Conservation (phyloP, 2,113 vertebrate species). For the Cynoglossus semilaevis region DNA sequence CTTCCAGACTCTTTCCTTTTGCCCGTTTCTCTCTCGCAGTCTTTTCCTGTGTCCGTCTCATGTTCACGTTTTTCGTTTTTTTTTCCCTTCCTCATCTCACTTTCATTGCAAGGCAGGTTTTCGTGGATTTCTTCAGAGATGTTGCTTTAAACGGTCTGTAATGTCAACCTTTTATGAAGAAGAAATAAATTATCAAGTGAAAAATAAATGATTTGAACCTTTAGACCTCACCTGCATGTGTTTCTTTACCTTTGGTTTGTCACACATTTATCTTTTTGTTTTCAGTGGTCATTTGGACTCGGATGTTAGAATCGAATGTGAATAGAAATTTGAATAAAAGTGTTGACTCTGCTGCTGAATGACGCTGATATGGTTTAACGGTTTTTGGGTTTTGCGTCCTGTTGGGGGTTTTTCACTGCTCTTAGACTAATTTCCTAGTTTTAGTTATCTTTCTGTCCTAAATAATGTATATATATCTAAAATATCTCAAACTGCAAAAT, state of each 20-base stretch:
- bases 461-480: too few relatives aligned
- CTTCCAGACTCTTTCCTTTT: conserved; percentile 26
- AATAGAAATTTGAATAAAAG: conserved; percentile 50
- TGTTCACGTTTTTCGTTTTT: conserved; percentile 44
- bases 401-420: conserved; percentile 15
- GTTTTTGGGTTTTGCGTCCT: conserved; percentile 31
- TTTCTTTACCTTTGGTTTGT: conserved; percentile 64
- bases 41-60: conserved; percentile 47
- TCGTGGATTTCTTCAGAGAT: conserved; percentile 52
- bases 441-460: background rate
- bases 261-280: conserved; percentile 34
- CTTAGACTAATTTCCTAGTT: conserved; percentile 3
- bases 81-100: conserved; percentile 36
- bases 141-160: conserved; percentile 74
- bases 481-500: too few relatives aligned
- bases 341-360: conserved; percentile 31
- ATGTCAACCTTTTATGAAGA: conserved; percentile 76
- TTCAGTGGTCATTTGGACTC: conserved; percentile 34
- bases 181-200: conserved; percentile 79
- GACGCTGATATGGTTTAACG: conserved; percentile 28
- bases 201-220: conserved; percentile 76
- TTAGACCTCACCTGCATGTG: conserved; percentile 77
- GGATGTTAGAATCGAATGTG: conserved; percentile 24
- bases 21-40: conserved; percentile 41
- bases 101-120: conserved; percentile 47